Percentiles rank a stretch among this genome's conserved stretches.
Conservation (phyloP, 2,113 vertebrate genomes). For the Eonycteris spelaea region DNA sequence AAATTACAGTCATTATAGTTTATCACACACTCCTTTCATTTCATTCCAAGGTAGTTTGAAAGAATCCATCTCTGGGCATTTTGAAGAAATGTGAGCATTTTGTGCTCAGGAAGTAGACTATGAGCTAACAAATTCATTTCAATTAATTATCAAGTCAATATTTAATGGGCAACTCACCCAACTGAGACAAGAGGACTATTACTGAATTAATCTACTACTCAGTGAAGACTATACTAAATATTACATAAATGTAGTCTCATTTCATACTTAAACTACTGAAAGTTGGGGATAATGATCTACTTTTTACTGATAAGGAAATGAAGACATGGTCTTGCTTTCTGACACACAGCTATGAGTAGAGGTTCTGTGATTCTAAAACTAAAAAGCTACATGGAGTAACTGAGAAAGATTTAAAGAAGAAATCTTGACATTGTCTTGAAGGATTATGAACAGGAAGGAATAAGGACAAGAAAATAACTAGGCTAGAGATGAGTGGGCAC, state of each 20-base stretch:
- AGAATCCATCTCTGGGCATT: background rate
- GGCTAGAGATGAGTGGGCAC: accelerated
- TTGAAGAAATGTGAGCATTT: background rate
- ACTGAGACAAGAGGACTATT: background rate
- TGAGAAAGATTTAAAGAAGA: background rate
- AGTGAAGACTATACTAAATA: background rate
- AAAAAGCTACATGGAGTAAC: background rate
- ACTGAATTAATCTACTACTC: background rate
- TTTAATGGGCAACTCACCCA: background rate
- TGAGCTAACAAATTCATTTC: background rate
- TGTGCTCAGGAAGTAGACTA: background rate
- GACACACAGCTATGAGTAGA: background rate
- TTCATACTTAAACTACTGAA: background rate
- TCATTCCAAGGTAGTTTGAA: background rate
- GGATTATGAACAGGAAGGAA: background rate
- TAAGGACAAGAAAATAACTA: background rate
- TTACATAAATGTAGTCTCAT: background rate
- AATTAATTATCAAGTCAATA: background rate
- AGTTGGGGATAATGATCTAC: background rate
- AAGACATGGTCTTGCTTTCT: background rate
- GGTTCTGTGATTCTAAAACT: background rate
- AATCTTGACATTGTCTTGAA: background rate
- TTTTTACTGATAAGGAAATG: background rate
- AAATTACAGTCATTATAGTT: background rate
- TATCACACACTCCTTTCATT: background rate